Percentiles rank a stretch among this genome's conserved stretches.
Conservation (phyloP, 1,140 invertebrate genomes). For the Drosophila jambulina region DNA sequence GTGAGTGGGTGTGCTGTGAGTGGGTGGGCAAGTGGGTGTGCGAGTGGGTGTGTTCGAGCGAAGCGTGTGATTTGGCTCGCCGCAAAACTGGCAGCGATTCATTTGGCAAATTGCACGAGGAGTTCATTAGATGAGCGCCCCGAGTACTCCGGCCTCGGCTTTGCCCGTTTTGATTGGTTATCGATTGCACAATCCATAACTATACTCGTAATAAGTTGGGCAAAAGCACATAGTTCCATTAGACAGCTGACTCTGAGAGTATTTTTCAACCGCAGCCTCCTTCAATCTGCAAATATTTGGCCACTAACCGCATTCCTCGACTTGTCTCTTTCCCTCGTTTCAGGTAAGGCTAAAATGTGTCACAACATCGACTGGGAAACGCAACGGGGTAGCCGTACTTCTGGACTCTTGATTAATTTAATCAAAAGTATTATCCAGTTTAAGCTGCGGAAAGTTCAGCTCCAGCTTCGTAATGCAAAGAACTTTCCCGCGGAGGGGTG, state of each 20-base stretch:
- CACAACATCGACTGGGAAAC: constrained; percentile 5
- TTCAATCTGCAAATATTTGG: neutral
- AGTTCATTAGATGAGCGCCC: constrained; percentile 30
- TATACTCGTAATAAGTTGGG: neutral
- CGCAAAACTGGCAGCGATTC: constrained; percentile 48
- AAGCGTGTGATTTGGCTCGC: constrained; percentile 14
- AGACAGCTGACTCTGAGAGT: neutral
- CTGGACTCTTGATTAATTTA: constrained; percentile 53
- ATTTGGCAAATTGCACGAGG: constrained; percentile 56
- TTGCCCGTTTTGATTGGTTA: constrained; percentile 21
- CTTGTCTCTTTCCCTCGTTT: constrained; percentile 1
- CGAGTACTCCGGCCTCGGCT: neutral
- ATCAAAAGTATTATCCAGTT: constrained; percentile 61
- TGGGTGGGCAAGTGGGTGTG: neutral
- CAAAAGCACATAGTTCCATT: neutral
- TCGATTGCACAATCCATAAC: constrained; percentile 27
- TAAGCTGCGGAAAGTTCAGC: constrained; percentile 40
- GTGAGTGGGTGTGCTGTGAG: neutral
- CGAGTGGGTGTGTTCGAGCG: constrained; percentile 1
- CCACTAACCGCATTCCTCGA: neutral
- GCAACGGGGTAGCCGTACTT: neutral
- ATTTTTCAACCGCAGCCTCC: neutral
- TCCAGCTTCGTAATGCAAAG: constrained; percentile 54
- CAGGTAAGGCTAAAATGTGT: constrained; percentile 31
- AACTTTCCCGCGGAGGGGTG: constrained; percentile 31